Conservation (phyloP, 2,797 vertebrate species). For the Crypturellus tataupa region DNA sequence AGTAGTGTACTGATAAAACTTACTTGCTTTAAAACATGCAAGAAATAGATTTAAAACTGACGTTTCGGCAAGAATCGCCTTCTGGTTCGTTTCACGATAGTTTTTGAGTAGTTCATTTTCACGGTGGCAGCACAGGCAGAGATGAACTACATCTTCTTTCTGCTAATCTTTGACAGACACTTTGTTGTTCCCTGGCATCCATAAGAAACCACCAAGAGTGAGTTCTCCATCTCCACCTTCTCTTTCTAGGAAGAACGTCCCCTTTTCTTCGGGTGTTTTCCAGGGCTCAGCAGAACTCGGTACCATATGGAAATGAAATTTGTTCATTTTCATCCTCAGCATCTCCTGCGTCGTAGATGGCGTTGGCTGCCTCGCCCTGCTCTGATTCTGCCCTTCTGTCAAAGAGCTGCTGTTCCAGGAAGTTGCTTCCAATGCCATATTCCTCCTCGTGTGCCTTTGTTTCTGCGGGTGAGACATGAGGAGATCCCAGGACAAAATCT, state of each 20-base stretch:
- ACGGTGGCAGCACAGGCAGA: not conserved
- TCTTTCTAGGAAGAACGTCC: not conserved
- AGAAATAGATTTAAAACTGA: not conserved
- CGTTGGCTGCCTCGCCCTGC: not conserved
- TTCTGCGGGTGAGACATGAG: constrained; percentile 83
- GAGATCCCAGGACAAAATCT: constrained; percentile 82
- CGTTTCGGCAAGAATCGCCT: not conserved
- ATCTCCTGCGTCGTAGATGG: not conserved
- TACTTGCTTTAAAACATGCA: not conserved
- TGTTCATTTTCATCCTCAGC: constrained; percentile 40
- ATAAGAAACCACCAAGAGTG: not conserved
- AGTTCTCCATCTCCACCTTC: not conserved
- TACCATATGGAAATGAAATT: constrained; percentile 9
- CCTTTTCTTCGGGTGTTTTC: not conserved
- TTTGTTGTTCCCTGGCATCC: not conserved
- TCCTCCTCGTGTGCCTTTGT: constrained; percentile 74
- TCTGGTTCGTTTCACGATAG: not conserved
- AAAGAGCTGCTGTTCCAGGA: constrained; percentile 82
- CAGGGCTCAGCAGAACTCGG: constrained; percentile 35
- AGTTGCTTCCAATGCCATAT: constrained; percentile 79
- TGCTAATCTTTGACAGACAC: not conserved
- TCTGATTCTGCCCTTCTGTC: constrained; percentile 3
- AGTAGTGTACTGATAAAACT: not conserved
- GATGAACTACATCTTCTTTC: not conserved
- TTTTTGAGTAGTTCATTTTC: not conserved